These are phyloP conservation scores for Meloe dianella DNA, from an alignment of 2,888 invertebrate species.

Conservation along the genomic window DNA sequence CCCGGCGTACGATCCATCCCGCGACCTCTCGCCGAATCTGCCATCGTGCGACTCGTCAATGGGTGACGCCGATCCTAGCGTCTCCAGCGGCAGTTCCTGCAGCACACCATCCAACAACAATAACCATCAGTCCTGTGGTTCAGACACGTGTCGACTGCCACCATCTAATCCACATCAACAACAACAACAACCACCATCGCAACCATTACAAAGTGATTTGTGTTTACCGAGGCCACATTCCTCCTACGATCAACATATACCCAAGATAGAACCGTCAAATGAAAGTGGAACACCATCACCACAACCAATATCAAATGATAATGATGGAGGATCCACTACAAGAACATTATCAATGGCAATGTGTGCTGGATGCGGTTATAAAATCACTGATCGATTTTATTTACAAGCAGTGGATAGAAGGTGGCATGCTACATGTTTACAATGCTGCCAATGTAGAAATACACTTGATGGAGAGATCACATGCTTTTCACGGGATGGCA, in stretches of 20 bases:
- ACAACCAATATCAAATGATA: constrained; percentile 54
- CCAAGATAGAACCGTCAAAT: constrained; percentile 64
- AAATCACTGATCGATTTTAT: constrained; percentile 89
- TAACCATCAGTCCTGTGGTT: constrained; percentile 62
- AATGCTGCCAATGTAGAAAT: constrained; percentile 89
- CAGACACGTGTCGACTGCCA: constrained; percentile 55
- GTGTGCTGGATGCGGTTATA: constrained; percentile 88
- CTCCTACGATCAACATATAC: constrained; percentile 62
- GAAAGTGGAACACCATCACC: constrained; percentile 62
- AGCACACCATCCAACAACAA: constrained; percentile 65
- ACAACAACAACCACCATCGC: neutral
- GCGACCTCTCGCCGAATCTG: constrained; percentile 76
- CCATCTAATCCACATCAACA: constrained; percentile 41
- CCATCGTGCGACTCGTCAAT: constrained; percentile 67
- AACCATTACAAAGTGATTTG: constrained; percentile 27
- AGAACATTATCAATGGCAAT: constrained; percentile 54
- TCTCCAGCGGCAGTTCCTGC: constrained; percentile 65
- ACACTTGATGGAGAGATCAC: constrained; percentile 89
- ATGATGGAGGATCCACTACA: constrained; percentile 47
- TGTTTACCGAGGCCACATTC: constrained; percentile 49
- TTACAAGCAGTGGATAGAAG: constrained; percentile 89
- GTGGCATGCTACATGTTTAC: constrained; percentile 92
- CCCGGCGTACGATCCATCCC: constrained; percentile 73
- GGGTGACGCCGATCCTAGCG: constrained; percentile 65
- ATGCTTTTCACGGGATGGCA: constrained; percentile 91